Percentiles rank a stretch among this genome's conserved stretches.
These are phyloP conservation scores for Heterodera filipjevi DNA, from an alignment of 2,888 invertebrate genomes.

Conservation along the genomic window DNA sequence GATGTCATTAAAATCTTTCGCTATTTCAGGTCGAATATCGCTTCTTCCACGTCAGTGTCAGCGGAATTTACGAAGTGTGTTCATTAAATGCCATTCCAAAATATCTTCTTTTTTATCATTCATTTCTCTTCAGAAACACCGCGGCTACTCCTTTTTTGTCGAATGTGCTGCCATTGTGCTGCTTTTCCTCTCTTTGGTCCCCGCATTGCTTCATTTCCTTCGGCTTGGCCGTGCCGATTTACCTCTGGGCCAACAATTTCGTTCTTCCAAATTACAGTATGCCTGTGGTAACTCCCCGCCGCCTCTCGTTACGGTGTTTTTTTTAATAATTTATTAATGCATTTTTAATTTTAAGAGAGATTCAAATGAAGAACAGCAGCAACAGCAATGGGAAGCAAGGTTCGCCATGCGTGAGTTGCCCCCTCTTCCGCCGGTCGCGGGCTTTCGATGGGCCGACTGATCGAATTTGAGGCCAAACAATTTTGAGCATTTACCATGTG, in stretches of 20 bases:
- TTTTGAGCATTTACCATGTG: background rate
- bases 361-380: slow-evolving; percentile 15
- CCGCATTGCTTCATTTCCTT: slow-evolving; percentile 45
- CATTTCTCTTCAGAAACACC: slow-evolving; percentile 53
- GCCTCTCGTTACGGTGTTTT: background rate
- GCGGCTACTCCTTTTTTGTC: slow-evolving; percentile 60
- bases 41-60: slow-evolving; percentile 62
- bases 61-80: slow-evolving; percentile 62
- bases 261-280: background rate
- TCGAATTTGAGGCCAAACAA: slow-evolving; percentile 7
- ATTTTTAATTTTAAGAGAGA: background rate
- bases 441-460: slow-evolving; percentile 19
- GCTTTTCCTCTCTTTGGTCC: slow-evolving; percentile 44
- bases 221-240: slow-evolving; percentile 1
- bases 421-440: slow-evolving; percentile 30
- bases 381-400: slow-evolving; percentile 29
- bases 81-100: too few species aligned
- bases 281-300: background rate
- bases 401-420: slow-evolving; percentile 44
- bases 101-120: too few species aligned
- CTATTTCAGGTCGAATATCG: slow-evolving; percentile 52
- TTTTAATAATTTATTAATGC: background rate
- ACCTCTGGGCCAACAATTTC: background rate
- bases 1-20: background rate
- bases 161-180: slow-evolving; percentile 48